These are phyloP conservation scores for Microcebus griseorufus DNA, from an alignment of 2,113 vertebrate genomes.

Conservation along the genomic window DNA sequence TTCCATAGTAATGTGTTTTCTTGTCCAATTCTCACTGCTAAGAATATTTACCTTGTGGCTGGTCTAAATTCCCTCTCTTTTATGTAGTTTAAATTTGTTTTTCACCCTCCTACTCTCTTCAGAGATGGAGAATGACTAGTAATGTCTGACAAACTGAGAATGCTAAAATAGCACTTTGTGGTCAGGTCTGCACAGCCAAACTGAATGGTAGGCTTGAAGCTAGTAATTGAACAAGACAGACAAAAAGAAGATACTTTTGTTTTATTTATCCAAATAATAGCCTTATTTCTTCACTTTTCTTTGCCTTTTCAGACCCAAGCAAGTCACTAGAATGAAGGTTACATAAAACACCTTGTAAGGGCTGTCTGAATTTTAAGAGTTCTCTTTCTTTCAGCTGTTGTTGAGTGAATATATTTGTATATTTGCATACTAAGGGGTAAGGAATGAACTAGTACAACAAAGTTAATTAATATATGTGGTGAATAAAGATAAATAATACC, in stretches of 20 bases:
- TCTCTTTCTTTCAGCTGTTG: not conserved
- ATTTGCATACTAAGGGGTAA: not conserved
- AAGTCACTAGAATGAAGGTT: not conserved
- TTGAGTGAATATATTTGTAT: not conserved
- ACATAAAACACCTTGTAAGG: not conserved
- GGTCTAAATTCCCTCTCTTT: not conserved
- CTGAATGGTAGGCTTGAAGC: not conserved
- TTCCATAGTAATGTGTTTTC: not conserved
- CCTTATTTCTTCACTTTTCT: conserved; percentile 38
- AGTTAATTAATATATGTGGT: not conserved
- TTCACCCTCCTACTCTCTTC: not conserved
- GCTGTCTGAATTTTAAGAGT: not conserved
- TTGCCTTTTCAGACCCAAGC: conserved; percentile 10
- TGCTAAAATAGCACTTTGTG: not conserved
- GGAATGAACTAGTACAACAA: not conserved
- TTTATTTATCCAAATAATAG: conserved; percentile 27
- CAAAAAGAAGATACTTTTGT: conserved; percentile 22
- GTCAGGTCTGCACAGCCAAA: not conserved
- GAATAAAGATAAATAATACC: conserved; percentile 13
- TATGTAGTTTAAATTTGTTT: conserved; percentile 44
- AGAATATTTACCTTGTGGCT: not conserved
- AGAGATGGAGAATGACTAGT: conserved; percentile 3
- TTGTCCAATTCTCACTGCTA: not conserved
- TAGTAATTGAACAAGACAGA: conserved; percentile 39
- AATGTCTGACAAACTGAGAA: conserved; percentile 41